Evolutionary conservation across 2,113 vertebrate genomes (phyloP).

Genomic region (Muntiacus reevesi): DNA sequence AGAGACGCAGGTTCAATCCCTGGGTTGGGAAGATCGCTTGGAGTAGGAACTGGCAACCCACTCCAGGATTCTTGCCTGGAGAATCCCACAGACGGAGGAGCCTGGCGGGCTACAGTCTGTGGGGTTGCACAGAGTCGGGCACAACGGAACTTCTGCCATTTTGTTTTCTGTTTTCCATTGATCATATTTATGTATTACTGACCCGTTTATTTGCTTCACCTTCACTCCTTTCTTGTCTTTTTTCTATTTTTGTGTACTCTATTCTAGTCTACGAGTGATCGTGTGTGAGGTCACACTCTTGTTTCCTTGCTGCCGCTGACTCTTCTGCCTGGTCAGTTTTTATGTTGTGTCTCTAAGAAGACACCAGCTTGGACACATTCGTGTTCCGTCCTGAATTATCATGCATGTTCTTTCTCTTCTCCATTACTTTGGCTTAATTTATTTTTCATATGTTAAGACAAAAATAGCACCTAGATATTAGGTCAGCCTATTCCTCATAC

Average conservation of each 20-base stretch:
- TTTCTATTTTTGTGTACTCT: neutral
- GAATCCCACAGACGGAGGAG: neutral
- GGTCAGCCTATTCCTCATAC: neutral
- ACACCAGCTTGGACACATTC: too few species aligned
- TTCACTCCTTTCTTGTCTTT: neutral
- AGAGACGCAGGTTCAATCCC: neutral
- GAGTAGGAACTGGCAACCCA: neutral
- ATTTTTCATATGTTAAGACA: neutral
- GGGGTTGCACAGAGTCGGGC: neutral
- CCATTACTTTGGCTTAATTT: neutral
- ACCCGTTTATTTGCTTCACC: neutral
- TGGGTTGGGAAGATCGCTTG: neutral
- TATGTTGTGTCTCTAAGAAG: neutral
- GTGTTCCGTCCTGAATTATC: too few species aligned
- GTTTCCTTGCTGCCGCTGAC: fast-evolving
- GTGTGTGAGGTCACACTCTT: fast-evolving
- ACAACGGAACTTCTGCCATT: fast-evolving
- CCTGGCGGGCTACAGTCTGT: neutral
- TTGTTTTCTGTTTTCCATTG: neutral
- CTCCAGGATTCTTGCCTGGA: neutral
- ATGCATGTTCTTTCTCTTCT: neutral
- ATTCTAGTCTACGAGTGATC: fast-evolving
- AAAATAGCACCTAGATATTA: neutral
- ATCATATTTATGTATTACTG: too few species aligned
- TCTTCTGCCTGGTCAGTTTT: too few species aligned